Evolutionary conservation across 2,113 vertebrate genomes (phyloP).

Genomic region (Suricata suricatta): DNA sequence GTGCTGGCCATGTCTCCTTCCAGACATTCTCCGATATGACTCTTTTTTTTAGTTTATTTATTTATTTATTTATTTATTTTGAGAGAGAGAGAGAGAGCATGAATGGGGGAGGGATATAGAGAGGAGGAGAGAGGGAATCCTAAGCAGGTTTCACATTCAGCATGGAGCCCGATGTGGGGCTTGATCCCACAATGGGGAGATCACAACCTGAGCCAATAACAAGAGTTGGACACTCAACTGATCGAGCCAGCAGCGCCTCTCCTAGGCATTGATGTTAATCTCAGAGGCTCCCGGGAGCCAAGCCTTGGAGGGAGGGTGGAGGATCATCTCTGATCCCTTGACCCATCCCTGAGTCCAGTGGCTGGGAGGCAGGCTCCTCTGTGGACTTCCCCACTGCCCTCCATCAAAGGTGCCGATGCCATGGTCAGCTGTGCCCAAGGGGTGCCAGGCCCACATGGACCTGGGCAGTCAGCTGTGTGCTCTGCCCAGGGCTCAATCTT

Average conservation of each 20-base stretch:
- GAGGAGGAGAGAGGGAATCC: too few relatives aligned
- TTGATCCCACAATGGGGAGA: too few relatives aligned
- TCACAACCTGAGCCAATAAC: too few relatives aligned
- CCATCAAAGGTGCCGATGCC: neutral
- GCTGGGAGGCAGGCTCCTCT: neutral
- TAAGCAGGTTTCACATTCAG: too few relatives aligned
- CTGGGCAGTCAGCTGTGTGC: slow-evolving; percentile 13
- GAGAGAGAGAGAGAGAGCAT: too few relatives aligned
- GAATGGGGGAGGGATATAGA: too few relatives aligned
- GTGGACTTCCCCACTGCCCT: neutral
- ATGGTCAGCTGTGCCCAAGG: neutral
- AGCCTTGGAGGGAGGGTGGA: neutral
- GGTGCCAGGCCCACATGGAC: neutral
- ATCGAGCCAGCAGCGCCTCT: neutral
- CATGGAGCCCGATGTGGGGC: too few relatives aligned
- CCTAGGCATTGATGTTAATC: neutral
- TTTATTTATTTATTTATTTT: too few relatives aligned
- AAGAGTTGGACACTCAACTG: too few relatives aligned
- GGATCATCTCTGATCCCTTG: neutral
- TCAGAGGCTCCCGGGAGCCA: neutral
- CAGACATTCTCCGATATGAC: neutral
- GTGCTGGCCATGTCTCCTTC: neutral
- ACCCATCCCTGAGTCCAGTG: neutral
- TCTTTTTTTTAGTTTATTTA: neutral
- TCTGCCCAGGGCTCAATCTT: slow-evolving; percentile 17